Percentiles rank a stretch among this genome's conserved stretches.
Conservation (phyloP, 2,113 vertebrate species). For the Daphoenositta chrysoptera region DNA sequence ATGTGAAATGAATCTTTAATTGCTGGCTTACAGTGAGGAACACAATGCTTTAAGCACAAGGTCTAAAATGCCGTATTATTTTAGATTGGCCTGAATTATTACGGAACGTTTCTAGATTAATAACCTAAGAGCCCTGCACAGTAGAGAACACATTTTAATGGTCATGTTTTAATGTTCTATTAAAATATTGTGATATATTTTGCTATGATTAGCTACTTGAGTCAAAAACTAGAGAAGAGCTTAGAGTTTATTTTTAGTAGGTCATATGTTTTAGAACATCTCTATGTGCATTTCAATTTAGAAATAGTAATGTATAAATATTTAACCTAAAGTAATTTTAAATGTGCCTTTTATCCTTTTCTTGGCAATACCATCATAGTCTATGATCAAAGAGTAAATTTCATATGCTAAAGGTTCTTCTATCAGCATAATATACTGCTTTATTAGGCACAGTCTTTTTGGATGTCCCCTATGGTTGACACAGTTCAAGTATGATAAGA, state of each 20-base stretch:
- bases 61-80: not conserved
- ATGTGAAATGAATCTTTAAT: not conserved
- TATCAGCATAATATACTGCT: not conserved
- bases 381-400: conserved; percentile 15
- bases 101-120: not conserved
- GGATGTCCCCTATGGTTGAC: not conserved
- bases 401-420: not conserved
- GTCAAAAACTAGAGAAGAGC: not conserved
- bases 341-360: conserved; percentile 10
- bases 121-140: not conserved
- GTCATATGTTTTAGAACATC: not conserved
- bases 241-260: not conserved
- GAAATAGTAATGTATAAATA: conserved; percentile 19
- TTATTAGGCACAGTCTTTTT: not conserved
- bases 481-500: not conserved
- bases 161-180: not conserved
- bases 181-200: conserved; percentile 5
- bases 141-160: not conserved
- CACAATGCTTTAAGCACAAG: not conserved
- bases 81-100: not conserved
- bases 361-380: not conserved
- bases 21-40: not conserved
- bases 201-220: not conserved
- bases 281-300: not conserved
- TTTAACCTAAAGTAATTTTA: not conserved